Conservation (phyloP, 2,113 vertebrate genomes). For the Microtus oregoni region DNA sequence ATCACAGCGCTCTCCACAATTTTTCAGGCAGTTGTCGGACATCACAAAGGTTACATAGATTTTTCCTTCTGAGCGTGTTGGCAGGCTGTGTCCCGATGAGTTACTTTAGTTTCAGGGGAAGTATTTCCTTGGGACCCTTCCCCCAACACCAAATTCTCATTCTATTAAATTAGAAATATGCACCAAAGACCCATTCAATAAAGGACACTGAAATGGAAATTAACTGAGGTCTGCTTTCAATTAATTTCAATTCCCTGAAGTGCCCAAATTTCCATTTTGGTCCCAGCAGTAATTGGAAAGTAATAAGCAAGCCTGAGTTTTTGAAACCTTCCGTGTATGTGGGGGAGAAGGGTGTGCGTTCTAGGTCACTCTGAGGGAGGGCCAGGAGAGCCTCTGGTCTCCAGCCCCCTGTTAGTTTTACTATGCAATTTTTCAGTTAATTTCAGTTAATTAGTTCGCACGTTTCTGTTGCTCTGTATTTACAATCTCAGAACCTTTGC, state of each 20-base stretch:
- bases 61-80: background rate
- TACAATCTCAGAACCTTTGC: slow-evolving; percentile 18
- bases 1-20: background rate
- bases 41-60: background rate
- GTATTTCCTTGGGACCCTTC: slow-evolving; percentile 54
- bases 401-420: slow-evolving; percentile 28
- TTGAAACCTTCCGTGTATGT: slow-evolving; percentile 29
- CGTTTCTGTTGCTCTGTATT: background rate
- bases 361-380: slow-evolving; percentile 70
- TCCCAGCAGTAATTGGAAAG: slow-evolving; percentile 80
- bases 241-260: slow-evolving; percentile 83
- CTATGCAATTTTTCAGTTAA: slow-evolving; percentile 15
- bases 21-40: background rate
- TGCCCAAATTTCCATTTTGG: slow-evolving; percentile 76
- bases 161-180: slow-evolving; percentile 85
- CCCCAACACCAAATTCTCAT: slow-evolving; percentile 59
- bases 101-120: slow-evolving; percentile 61
- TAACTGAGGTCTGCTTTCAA: slow-evolving; percentile 84
- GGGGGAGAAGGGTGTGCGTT: slow-evolving; percentile 6
- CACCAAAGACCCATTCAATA: slow-evolving; percentile 79
- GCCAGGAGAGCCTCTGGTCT: slow-evolving; percentile 27
- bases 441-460: background rate
- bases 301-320: slow-evolving; percentile 70
- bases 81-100: slow-evolving; percentile 37
- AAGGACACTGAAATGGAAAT: slow-evolving; percentile 83